These are phyloP conservation scores for Chymomyza caudatula DNA, from an alignment of 2,888 invertebrate genomes.

Conservation along the genomic window DNA sequence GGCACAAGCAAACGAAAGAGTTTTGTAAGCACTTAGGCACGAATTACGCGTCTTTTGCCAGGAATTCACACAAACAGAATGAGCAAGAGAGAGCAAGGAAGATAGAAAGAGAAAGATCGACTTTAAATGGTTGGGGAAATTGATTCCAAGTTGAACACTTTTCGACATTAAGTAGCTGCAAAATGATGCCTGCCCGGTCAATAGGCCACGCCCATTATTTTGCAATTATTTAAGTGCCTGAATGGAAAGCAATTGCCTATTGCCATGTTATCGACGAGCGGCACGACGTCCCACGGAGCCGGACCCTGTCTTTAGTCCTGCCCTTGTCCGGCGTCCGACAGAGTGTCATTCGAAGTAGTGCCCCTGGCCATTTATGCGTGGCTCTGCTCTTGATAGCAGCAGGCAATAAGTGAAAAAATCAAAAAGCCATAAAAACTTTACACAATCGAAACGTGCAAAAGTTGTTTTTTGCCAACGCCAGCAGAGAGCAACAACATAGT, in stretches of 20 bases:
- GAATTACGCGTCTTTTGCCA: conserved; percentile 45
- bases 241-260: not conserved
- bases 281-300: not conserved
- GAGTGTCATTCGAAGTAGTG: not conserved
- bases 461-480: conserved; percentile 67
- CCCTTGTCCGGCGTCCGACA: not conserved
- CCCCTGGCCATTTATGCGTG: conserved; percentile 6
- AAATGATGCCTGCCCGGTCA: not conserved
- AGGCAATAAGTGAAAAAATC: conserved; percentile 73
- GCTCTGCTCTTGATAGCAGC: not conserved
- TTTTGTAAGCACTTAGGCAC: conserved; percentile 59
- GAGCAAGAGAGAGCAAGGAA: not conserved
- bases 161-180: not conserved
- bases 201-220: conserved; percentile 51
- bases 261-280: not conserved
- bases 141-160: not conserved
- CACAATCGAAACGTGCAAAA: conserved; percentile 75
- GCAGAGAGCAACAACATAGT: conserved; percentile 27
- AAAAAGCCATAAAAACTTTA: conserved; percentile 75
- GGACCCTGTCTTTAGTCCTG: not conserved
- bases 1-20: conserved; percentile 20
- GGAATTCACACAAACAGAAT: not conserved
- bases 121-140: not conserved
- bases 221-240: conserved; percentile 68
- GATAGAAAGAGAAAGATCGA: not conserved